phyloP scores from a whole-genome alignment of 2,797 vertebrate genomes.

The Dipus sagitta region DNA sequence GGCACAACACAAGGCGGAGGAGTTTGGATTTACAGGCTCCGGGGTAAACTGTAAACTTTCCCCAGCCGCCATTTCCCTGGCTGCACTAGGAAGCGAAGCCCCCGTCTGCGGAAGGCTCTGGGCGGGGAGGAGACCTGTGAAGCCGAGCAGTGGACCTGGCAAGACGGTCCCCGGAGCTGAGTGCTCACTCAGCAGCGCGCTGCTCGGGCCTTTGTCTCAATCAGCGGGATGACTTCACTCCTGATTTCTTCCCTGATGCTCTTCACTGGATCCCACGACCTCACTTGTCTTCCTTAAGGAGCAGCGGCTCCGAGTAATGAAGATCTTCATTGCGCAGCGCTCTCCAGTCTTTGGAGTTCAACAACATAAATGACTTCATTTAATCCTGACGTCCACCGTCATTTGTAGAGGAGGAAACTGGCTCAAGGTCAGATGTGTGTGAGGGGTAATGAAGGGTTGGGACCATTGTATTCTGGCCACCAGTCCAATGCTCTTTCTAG shows the following conservation, averaged over 20 bases:
- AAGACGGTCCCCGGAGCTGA: constrained; percentile 19
- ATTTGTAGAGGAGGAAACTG: constrained; percentile 1
- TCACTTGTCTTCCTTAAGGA: constrained; percentile 10
- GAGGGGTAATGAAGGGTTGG: not conserved
- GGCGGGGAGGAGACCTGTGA: constrained; percentile 10
- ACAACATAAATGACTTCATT: not conserved
- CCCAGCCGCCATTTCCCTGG: not conserved
- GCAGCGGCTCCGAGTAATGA: constrained; percentile 6
- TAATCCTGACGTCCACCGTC: not conserved
- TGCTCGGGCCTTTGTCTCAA: constrained; percentile 11
- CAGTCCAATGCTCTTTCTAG: not conserved
- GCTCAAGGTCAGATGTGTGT: not conserved
- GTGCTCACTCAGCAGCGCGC: not conserved
- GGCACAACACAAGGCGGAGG: constrained; percentile 41
- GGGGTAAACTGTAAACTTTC: constrained; percentile 67
- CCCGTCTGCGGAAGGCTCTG: constrained; percentile 56
- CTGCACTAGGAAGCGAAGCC: constrained; percentile 65
- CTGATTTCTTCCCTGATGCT: constrained; percentile 41
- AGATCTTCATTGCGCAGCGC: constrained; percentile 31
- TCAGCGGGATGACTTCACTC: constrained; percentile 30
- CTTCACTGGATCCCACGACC: constrained; percentile 22
- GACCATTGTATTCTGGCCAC: not conserved
- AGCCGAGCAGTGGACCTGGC: not conserved
- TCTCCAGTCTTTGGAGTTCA: constrained; percentile 25
- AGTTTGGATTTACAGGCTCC: constrained; percentile 69